Base-by-base conservation (phyloP, 2,113 vertebrate genomes). In the Prunella himalayana region DNA sequence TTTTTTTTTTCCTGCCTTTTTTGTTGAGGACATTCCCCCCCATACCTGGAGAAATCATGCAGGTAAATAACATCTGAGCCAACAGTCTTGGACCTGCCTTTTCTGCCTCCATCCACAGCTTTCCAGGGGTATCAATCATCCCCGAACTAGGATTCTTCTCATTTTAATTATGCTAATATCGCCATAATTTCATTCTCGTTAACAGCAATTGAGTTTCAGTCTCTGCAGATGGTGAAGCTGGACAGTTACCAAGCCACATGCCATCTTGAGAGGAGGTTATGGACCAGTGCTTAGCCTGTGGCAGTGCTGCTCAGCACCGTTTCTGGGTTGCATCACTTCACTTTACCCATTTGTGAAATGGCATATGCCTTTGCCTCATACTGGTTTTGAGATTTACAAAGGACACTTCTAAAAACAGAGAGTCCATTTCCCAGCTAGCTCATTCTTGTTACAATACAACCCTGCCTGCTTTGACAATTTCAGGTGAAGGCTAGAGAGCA, bases 81-180 rank as follows among this genome's bases (percentile, higher is more conserved):
- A 92, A 91, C 13, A 57, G 37, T 50, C 61, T 79, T 97, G 95
- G 95, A 91, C 70, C 53, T 94, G n/a, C 30, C 60, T 95, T 94
- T 92, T 88, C 69, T 68, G 33, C 28, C 21, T 93, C 31, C 49
- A 92, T 90, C 95, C 90, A 95, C 92, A 89, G 65, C 10, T 64
- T 93, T 95, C 42, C 66, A 59, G 39, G n/a, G 51, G n/a, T 93
- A 97, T 97, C 92, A 96, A 97, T 96, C 96, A 96, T 95, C 69
- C 84, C 92, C 5, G 75, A 97, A 96, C 88, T 86, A 97, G 91
- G 84, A 92, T 94, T 93, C 85, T 95, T 94, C 95, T 95, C 86
- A 80, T 94, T 97, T 91, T 95, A 97, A 96, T 97, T 94, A 96
- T 88, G 86, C 82, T 95, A 96, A 97, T 96, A 94, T 89, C 27